These are phyloP conservation scores for Phalloptychus januarius DNA, from an alignment of 2,797 vertebrate species.

Conservation along the genomic window DNA sequence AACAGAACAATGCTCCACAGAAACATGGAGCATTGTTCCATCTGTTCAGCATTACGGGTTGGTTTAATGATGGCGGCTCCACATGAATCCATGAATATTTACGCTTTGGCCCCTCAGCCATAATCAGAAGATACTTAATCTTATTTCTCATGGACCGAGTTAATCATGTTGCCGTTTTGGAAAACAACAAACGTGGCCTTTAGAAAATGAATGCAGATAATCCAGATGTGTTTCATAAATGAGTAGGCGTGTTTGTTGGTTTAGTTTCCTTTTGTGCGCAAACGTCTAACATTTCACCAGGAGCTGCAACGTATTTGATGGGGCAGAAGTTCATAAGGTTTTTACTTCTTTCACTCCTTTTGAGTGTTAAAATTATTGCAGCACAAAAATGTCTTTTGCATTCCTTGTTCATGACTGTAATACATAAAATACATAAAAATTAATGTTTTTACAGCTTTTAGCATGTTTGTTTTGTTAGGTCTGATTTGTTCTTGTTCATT, in stretches of 20 bases:
- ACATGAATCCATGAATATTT: constrained; percentile 63
- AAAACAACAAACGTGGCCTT: not conserved
- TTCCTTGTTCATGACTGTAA: no score
- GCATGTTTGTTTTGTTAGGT: no score
- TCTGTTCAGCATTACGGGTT: constrained; percentile 8
- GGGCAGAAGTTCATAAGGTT: no score
- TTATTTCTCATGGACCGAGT: not conserved
- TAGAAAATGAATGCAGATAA: not conserved
- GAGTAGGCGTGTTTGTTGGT: not conserved
- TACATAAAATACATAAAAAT: no score
- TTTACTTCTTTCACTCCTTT: no score
- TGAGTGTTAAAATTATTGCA: no score
- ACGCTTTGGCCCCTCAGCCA: constrained; percentile 49
- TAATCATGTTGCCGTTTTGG: not conserved
- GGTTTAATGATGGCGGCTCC: constrained; percentile 23
- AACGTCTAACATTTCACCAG: not conserved
- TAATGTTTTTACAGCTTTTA: no score
- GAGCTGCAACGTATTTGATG: not conserved
- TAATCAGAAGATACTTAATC: not conserved
- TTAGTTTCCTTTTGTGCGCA: not conserved
- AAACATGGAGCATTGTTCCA: no score
- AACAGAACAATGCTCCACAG: not conserved
- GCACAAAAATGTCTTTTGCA: no score
- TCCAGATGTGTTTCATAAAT: not conserved
- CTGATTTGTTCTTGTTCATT: no score